Evolutionary conservation across 92 coral and sea anemone genomes (phyloP).

Genomic region (Diadumene lineata): DNA sequence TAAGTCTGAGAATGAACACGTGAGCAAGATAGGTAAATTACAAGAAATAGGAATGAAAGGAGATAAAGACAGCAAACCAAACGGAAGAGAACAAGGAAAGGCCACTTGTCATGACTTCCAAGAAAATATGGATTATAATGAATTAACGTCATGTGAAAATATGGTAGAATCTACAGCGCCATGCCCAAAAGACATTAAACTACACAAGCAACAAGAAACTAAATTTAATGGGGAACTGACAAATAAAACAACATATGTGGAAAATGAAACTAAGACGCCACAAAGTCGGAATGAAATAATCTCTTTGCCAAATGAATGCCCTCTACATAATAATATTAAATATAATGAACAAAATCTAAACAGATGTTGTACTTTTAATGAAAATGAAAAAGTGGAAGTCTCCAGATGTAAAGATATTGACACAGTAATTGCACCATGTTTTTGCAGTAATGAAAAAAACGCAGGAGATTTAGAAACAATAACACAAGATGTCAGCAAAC

Average conservation of each 20-base stretch:
- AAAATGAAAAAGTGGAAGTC: background rate
- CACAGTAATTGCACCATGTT: background rate
- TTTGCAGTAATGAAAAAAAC: background rate
- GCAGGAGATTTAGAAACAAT: background rate
- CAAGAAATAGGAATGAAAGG: background rate
- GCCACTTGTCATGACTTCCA: no score
- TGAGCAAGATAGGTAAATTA: background rate
- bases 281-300: background rate
- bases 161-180: background rate
- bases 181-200: no score
- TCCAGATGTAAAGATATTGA: background rate
- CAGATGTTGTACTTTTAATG: background rate
- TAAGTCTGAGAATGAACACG: no score
- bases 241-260: background rate
- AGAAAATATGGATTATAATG: background rate
- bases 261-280: background rate
- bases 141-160: background rate
- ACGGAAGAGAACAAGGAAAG: background rate
- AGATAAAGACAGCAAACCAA: background rate
- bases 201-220: no score
- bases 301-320: background rate
- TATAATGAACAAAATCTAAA: background rate
- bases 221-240: background rate
- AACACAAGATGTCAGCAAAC: background rate
- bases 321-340: background rate